Base-by-base conservation (phyloP, 1,140 invertebrate genomes). In the Rhizoglyphus robini region DNA sequence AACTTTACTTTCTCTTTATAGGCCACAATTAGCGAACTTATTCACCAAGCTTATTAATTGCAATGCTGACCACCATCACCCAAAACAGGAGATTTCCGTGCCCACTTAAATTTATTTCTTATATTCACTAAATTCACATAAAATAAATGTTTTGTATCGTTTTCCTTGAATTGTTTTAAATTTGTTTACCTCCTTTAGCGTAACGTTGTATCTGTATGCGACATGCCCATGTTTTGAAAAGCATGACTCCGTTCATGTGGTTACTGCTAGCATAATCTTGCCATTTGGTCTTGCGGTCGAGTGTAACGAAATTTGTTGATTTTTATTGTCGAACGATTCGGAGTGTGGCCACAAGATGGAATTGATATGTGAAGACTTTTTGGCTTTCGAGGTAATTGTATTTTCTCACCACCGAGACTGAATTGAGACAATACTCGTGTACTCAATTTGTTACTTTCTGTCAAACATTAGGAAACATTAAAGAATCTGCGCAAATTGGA, bases 401-500 rank as follows among this genome's bases (percentile, higher is more conserved):
- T 18, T n/a, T 3, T 46, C 1, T 2, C 18, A n/a, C 2, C 41
- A 46, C 2, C 18, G 1, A 46, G 59, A 20, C 1, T 57, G 5
- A 8, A 23, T 13, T 18, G 65, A 5, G 18, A 31, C 20, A 61
- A 15, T 48, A 54, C 67, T 29, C 34, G 47, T n/a, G n/a, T n/a
- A n/a, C n/a, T n/a, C n/a, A n/a, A n/a, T n/a, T n/a, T n/a, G n/a
- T 30, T n/a, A n/a, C n/a, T n/a, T 64, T 68, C 34, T 65, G 8
- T 68, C 11, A 13, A 23, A 57, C 82, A 81, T 47, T 74, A 92
- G 90, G 88, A 91, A 76, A 76, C 82, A 3, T 78, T 94, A 66
- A 87, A 87, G 75, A 84, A 84, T 74, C 87, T 90, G 85, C 79
- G 90, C 69, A 80, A 84, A 71, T 74, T 90, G 27, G 90, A 94